Evolutionary conservation across 2,113 vertebrate genomes (phyloP), one percentile per base, ranked within the genome.

Genomic region (Glaucomys volans): DNA sequence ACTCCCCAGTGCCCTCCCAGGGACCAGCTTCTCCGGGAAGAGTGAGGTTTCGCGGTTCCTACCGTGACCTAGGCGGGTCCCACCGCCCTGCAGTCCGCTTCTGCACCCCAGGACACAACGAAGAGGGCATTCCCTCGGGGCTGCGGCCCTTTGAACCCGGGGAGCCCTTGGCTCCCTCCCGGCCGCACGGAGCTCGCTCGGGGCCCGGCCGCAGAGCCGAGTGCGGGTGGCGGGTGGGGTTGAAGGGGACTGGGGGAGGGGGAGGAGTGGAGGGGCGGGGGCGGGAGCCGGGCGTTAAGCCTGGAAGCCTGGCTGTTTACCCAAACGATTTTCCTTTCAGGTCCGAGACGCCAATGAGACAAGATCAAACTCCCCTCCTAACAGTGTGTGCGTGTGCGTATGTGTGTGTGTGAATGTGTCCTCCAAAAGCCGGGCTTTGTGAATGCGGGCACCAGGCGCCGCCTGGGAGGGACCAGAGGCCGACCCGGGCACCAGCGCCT

Each of bases 271-370:
- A 83, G 95, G 94, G 96, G 90, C 74, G 93, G 93, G 12, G 95
- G 93, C 93, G 84, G 95, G 95, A 81, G 91, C 91, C 91, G 66
- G 97, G 96, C 95, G 84, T 90, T 95, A 91, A 97, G 97, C 97
- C 96, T 95, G 96, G 84, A 96, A 96, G 97, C 97, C 90, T 95
- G 96, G 96, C 97, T 98, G 97, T 98, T 97, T 97, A 97, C 97
- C 95, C 97, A 95, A 97, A 97, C 50, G 95, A 97, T 95, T 96
- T 98, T 93, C 97, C 89, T 98, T 98, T 98, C 97, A 97, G 96
- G 95, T 95, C 76, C 5, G 74, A 97, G 97, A 98, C 96, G 88
- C 97, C 97, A 95, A 95, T 87, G 95, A 96, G 97, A 94, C 96
- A 90, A 97, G 96, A 97, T 97, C 97, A 97, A 98, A 95, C 96